Evolutionary conservation across 2,113 vertebrate species (phyloP).

Genomic region (Colistium nudipinnis): DNA sequence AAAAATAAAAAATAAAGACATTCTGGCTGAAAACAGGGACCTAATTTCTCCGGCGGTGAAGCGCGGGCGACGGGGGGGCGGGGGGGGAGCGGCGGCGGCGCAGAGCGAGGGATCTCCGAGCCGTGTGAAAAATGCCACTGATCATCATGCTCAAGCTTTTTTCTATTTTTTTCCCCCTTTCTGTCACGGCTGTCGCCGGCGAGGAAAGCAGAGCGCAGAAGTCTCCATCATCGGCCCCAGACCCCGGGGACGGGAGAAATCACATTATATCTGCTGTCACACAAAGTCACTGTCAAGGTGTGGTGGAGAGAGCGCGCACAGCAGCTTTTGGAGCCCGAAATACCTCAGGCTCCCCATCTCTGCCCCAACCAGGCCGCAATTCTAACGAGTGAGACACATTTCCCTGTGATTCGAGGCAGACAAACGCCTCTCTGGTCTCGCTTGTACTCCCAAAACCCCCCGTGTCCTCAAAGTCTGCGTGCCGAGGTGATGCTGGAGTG

Average conservation of each 20-base stretch:
- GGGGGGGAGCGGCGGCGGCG: too few relatives aligned
- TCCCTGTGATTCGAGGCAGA: constrained; percentile 69
- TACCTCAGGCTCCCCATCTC: constrained; percentile 64
- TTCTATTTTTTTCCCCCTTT: too few relatives aligned
- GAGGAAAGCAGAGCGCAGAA: constrained; percentile 69
- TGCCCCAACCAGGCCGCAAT: constrained; percentile 53
- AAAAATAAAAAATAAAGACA: too few relatives aligned
- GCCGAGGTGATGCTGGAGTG: constrained; percentile 45
- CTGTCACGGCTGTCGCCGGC: constrained; percentile 73
- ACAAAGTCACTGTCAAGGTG: constrained; percentile 79
- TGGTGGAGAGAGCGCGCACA: constrained; percentile 58
- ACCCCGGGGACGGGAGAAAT: constrained; percentile 77
- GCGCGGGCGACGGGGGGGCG: constrained; percentile 59
- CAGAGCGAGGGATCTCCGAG: constrained; percentile 67
- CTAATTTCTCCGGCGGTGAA: constrained; percentile 65
- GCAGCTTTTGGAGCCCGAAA: constrained; percentile 67
- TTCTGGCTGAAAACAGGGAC: constrained; percentile 46
- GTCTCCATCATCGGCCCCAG: constrained; percentile 73
- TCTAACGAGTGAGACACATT: constrained; percentile 67
- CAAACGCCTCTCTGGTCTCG: constrained; percentile 60
- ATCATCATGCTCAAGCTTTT: constrained; percentile 75
- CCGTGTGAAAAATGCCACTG: constrained; percentile 76
- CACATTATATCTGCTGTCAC: constrained; percentile 83
- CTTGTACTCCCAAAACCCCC: constrained; percentile 68
- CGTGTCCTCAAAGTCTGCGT: constrained; percentile 53